phyloP scores from a whole-genome alignment of 2,113 vertebrate species.

The Laticauda laticaudata region DNA sequence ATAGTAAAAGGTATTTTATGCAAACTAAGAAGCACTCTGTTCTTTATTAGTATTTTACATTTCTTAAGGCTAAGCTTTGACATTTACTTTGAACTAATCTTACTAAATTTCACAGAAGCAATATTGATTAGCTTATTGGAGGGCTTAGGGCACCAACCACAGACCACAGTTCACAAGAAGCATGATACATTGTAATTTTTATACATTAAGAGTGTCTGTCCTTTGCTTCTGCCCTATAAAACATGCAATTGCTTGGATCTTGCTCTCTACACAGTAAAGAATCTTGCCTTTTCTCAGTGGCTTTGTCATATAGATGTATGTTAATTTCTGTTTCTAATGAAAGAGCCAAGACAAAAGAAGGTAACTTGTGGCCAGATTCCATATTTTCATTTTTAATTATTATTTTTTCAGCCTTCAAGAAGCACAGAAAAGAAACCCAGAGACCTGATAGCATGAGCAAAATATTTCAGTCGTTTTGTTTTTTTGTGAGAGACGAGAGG shows the following conservation, averaged over 20 bases:
- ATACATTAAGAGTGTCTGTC: not conserved
- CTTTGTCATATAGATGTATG: not conserved
- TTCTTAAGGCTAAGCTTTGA: slow-evolving; percentile 24
- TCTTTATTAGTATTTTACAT: not conserved
- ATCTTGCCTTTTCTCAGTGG: not conserved
- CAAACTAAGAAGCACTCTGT: not conserved
- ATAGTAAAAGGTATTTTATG: not conserved
- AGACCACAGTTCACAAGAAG: not conserved
- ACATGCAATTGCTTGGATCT: not conserved
- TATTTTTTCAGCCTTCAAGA: not conserved
- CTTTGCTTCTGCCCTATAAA: not conserved
- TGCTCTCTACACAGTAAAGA: not conserved
- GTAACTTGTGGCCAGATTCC: not conserved
- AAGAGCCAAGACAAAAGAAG: not conserved
- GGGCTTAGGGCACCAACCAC: not conserved
- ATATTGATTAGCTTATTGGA: slow-evolving; percentile 1
- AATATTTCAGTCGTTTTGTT: not conserved
- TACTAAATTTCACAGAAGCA: slow-evolving; percentile 13
- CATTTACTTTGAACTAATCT: not conserved
- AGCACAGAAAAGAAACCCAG: not conserved
- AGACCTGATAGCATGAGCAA: not conserved
- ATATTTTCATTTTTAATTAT: not conserved
- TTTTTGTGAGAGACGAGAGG: not conserved
- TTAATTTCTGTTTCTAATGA: not conserved
- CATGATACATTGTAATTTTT: not conserved